Base-by-base conservation (phyloP, 2,797 vertebrate genomes). In the Pangasius larnaudii region DNA sequence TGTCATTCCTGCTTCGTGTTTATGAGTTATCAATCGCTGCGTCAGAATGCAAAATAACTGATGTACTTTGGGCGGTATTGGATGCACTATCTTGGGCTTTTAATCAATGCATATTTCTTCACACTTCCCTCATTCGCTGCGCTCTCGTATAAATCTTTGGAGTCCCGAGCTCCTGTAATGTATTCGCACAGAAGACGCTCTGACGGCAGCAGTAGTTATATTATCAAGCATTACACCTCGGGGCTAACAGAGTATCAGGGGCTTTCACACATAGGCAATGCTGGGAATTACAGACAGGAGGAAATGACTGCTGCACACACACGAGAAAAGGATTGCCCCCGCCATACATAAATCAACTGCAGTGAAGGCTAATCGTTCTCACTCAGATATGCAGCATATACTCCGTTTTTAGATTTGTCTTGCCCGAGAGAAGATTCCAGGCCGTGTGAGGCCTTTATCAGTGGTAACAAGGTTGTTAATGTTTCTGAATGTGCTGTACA, bases 31-130 rank as follows among this genome's bases (percentile, higher is more conserved):
- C 98, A 99, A 99, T 99, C 98, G 98, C 96, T 93, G 95, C 96
- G 98, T 99, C 98, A 98, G 97, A 97, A 99, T 98, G 97, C 97
- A 99, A 99, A 99, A 97, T 99, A 99, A 99, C 98, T 96, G 98
- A 99, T 99, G 98, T 98, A 98, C 98, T 98, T 97, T 95, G 96
- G 97, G 97, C 95, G 94, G 97, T 97, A 97, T 98, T 98, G 98
- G 98, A 98, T 97, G 97, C 98, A 97, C 98, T 99, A 98, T 99
- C 97, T 97, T 94, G 95, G 96, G 97, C 98, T 99, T 99, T 99
- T 98, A 99, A 99, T 99, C 98, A 99, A 99, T 98, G 98, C 97
- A 98, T 97, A 98, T 98, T 96, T 96, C 95, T 95, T 96, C 56
- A 27, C 85, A 96, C 96, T 96, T 95, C 96, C 91, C 96, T 96